Percentiles rank a stretch among this genome's conserved stretches.
phyloP scores from a whole-genome alignment of 2,888 invertebrate species.

The Muschampia plurimacula region DNA sequence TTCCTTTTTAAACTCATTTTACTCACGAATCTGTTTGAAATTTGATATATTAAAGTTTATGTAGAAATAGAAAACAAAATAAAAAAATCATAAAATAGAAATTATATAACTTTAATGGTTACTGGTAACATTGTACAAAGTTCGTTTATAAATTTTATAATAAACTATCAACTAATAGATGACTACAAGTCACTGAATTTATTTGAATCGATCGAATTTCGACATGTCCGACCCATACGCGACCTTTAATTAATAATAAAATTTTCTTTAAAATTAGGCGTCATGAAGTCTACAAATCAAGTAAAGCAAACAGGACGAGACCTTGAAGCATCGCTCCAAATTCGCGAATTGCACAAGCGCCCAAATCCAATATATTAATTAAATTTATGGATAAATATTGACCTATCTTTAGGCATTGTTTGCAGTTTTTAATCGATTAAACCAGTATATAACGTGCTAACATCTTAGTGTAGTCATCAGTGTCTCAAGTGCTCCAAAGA shows the following conservation, averaged over 20 bases:
- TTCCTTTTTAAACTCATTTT: too few relatives aligned
- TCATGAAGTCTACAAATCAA: not conserved
- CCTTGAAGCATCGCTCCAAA: slow-evolving; percentile 21
- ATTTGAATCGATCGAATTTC: too few relatives aligned
- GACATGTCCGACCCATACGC: too few relatives aligned
- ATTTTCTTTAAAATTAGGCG: not conserved
- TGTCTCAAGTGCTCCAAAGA: slow-evolving; percentile 54
- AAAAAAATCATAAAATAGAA: too few relatives aligned
- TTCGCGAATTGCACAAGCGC: slow-evolving; percentile 23
- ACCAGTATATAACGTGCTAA: slow-evolving; percentile 18
- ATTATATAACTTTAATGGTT: too few relatives aligned
- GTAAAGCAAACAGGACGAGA: not conserved
- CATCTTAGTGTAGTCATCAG: slow-evolving; percentile 1
- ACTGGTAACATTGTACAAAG: too few relatives aligned
- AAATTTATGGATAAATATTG: slow-evolving; percentile 29
- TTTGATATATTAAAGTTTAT: too few relatives aligned
- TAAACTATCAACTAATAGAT: too few relatives aligned
- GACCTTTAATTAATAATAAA: not conserved
- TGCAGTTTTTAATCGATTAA: slow-evolving; percentile 25
- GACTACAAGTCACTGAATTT: too few relatives aligned
- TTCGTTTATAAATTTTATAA: too few relatives aligned
- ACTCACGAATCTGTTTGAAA: too few relatives aligned
- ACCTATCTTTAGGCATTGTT: slow-evolving; percentile 24
- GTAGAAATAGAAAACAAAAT: too few relatives aligned
- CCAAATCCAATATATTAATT: slow-evolving; percentile 28